These are phyloP conservation scores for Xyrauchen texanus DNA, from an alignment of 2,113 vertebrate species.

Conservation along the genomic window DNA sequence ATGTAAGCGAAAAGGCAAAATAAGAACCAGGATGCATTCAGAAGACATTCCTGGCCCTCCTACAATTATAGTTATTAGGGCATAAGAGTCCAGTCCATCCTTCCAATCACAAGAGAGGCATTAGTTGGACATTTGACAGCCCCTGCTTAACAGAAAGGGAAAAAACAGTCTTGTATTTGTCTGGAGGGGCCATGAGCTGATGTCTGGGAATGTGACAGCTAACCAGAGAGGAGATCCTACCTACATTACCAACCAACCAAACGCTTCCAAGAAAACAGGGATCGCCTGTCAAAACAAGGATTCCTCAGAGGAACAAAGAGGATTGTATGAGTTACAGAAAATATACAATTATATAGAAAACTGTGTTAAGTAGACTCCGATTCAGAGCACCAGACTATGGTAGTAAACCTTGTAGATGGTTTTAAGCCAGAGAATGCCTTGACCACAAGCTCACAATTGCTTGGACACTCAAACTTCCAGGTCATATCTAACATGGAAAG, in stretches of 20 bases:
- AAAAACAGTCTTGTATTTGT: slow-evolving; percentile 36
- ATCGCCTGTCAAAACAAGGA: slow-evolving; percentile 2
- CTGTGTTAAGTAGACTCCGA: too few relatives aligned
- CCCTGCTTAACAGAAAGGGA: background rate
- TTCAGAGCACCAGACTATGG: too few relatives aligned
- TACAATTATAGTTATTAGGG: background rate
- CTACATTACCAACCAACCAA: slow-evolving; percentile 57
- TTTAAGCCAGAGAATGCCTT: background rate
- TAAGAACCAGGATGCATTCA: background rate
- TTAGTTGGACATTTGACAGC: slow-evolving; percentile 11
- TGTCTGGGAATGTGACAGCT: slow-evolving; percentile 74
- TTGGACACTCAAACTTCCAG: background rate
- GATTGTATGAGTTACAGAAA: too few relatives aligned
- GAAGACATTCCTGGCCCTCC: slow-evolving; percentile 19
- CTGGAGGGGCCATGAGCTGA: slow-evolving; percentile 65
- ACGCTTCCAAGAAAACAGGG: slow-evolving; percentile 66
- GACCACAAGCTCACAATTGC: background rate
- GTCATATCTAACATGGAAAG: background rate
- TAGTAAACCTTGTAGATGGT: too few relatives aligned
- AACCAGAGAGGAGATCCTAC: slow-evolving; percentile 58
- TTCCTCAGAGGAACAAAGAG: background rate
- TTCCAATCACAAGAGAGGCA: slow-evolving; percentile 36
- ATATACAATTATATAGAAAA: too few relatives aligned
- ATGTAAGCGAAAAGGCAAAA: slow-evolving; percentile 26
- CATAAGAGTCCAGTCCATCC: slow-evolving; percentile 22